A percentile compares a stretch with the other conserved stretches of the same genome.
These are phyloP conservation scores for Brachyptera risi DNA, from an alignment of 2,888 invertebrate species.

Conservation along the genomic window DNA sequence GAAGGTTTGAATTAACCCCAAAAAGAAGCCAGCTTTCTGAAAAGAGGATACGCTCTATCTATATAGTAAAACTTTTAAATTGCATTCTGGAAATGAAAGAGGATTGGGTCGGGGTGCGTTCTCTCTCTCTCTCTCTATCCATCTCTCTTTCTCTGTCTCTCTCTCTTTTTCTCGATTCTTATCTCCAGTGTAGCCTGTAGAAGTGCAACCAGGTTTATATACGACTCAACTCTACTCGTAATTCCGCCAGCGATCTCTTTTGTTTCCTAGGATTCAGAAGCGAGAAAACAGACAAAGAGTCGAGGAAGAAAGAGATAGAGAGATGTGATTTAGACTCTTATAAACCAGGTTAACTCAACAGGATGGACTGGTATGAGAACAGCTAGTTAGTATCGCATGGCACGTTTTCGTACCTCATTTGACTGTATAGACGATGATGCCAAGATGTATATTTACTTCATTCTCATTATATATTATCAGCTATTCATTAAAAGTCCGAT, in stretches of 20 bases:
- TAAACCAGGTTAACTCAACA: no score
- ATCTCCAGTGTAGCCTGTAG: no score
- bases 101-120: conserved; percentile 6
- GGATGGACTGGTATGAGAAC: no score
- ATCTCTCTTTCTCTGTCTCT: neutral
- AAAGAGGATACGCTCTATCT: conserved; percentile 29
- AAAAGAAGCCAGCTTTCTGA: conserved; percentile 25
- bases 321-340: no score
- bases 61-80: conserved; percentile 32
- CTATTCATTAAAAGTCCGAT: no score
- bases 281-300: conserved; percentile 7
- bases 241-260: conserved; percentile 31
- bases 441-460: no score
- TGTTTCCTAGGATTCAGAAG: conserved; percentile 24
- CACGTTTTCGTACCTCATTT: no score
- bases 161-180: no score
- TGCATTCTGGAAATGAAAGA: conserved; percentile 30
- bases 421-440: no score
- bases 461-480: no score
- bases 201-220: conserved; percentile 29
- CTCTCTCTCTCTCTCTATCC: neutral
- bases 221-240: conserved; percentile 29
- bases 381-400: no score
- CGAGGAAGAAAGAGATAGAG: no score
- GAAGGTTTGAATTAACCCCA: conserved; percentile 30